A percentile compares a stretch with the other conserved stretches of the same genome.
Conservation (phyloP, 2,797 vertebrate genomes). For the Allobates femoralis region DNA sequence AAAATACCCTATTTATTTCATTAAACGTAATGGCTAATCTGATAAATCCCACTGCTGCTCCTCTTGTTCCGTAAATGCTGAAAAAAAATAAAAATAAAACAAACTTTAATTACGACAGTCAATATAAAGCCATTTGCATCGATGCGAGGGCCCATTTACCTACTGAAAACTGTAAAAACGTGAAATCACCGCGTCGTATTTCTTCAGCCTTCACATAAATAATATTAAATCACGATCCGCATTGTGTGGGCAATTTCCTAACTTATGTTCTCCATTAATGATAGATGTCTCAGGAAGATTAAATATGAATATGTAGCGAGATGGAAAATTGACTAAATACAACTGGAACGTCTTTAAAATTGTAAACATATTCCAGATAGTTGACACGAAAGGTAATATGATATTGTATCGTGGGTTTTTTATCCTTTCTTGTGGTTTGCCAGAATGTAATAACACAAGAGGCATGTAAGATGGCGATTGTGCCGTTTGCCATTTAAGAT, state of each 20-base stretch:
- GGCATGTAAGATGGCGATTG: constrained; percentile 28
- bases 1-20: constrained; percentile 18
- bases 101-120: constrained; percentile 46
- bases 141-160: constrained; percentile 24
- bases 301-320: constrained; percentile 51
- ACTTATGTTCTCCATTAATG: constrained; percentile 54
- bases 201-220: constrained; percentile 47
- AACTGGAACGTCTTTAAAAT: constrained; percentile 32
- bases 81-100: constrained; percentile 1
- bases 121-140: constrained; percentile 44
- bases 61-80: background rate
- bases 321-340: constrained; percentile 54
- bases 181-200: constrained; percentile 34
- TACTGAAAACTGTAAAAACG: constrained; percentile 33
- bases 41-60: background rate
- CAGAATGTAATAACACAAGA: constrained; percentile 35
- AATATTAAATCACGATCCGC: constrained; percentile 35
- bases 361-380: constrained; percentile 41
- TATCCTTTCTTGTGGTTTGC: constrained; percentile 9
- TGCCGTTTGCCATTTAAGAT: no score
- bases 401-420: constrained; percentile 20
- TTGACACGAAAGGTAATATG: constrained; percentile 44
- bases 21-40: constrained; percentile 24
- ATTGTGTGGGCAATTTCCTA: constrained; percentile 44
- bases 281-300: constrained; percentile 37